Evolutionary conservation across 2,888 invertebrate genomes (phyloP).

Genomic region (Coenonympha glycerion): DNA sequence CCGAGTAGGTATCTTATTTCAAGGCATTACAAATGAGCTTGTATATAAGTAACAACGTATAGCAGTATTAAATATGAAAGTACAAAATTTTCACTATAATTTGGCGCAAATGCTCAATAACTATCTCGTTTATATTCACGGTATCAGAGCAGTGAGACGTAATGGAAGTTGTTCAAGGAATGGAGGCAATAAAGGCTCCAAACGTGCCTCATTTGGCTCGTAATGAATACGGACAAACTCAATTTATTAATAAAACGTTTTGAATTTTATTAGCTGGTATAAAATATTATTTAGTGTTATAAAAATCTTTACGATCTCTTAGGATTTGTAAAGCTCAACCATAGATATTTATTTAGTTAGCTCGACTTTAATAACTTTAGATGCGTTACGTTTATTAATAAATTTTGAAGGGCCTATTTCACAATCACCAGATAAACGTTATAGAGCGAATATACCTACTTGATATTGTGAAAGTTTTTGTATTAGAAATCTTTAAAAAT

Average conservation of each 20-base stretch:
- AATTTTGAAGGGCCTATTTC: no score
- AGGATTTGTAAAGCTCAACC: no score
- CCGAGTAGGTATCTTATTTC: no score
- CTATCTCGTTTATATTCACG: conserved; percentile 2
- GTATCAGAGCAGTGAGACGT: conserved; percentile 15
- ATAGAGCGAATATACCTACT: no score
- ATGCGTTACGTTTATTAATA: no score
- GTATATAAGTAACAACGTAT: background rate
- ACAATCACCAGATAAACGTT: no score
- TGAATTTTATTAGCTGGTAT: conserved; percentile 2
- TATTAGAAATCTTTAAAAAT: no score
- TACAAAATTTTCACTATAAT: background rate
- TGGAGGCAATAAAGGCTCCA: conserved; percentile 18
- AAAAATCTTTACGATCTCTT: background rate
- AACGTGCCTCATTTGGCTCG: conserved; percentile 18
- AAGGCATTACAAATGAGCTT: background rate
- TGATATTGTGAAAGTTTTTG: no score
- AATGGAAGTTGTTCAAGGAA: conserved; percentile 19
- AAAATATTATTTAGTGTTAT: no score
- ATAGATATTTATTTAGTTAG: no score
- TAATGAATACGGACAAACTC: conserved; percentile 18
- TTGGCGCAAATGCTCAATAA: conserved; percentile 7
- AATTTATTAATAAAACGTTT: conserved; percentile 12
- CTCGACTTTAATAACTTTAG: no score
- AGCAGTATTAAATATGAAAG: no score